These are phyloP conservation scores for Hippoglossus hippoglossus DNA, from an alignment of 2,797 vertebrate genomes.

Conservation along the genomic window DNA sequence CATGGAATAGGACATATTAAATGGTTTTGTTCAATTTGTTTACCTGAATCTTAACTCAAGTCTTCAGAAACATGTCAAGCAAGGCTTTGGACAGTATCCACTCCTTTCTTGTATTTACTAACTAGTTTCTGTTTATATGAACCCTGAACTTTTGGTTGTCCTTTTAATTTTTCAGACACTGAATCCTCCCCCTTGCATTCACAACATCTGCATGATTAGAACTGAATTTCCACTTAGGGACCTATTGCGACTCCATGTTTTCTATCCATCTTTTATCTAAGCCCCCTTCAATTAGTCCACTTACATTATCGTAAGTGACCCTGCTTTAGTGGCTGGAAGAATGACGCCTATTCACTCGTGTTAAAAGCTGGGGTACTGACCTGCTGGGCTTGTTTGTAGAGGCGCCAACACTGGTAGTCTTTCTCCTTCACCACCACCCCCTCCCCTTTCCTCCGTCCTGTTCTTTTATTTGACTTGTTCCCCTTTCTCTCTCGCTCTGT, in stretches of 20 bases:
- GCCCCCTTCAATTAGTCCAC: conserved; percentile 45
- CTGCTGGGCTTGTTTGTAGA: conserved; percentile 63
- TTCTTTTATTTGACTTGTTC: conserved; percentile 48
- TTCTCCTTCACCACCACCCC: conserved; percentile 38
- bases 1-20: neutral
- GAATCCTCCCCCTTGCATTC: neutral
- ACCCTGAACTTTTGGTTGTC: neutral
- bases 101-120: neutral
- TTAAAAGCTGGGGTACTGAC: conserved; percentile 63
- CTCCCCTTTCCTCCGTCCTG: conserved; percentile 28
- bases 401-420: conserved; percentile 43
- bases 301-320: conserved; percentile 39
- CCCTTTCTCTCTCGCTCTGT: conserved; percentile 32
- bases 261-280: conserved; percentile 35
- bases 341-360: conserved; percentile 56
- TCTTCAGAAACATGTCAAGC: neutral
- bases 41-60: neutral
- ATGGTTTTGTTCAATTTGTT: neutral
- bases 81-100: neutral
- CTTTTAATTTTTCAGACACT: conserved; percentile 5
- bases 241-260: conserved; percentile 42
- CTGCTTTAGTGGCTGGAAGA: conserved; percentile 41
- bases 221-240: conserved; percentile 29
- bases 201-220: conserved; percentile 5
- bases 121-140: neutral